Evolutionary conservation across 1,140 invertebrate genomes (phyloP).

Genomic region (Scaptodrosophila lebanonensis): DNA sequence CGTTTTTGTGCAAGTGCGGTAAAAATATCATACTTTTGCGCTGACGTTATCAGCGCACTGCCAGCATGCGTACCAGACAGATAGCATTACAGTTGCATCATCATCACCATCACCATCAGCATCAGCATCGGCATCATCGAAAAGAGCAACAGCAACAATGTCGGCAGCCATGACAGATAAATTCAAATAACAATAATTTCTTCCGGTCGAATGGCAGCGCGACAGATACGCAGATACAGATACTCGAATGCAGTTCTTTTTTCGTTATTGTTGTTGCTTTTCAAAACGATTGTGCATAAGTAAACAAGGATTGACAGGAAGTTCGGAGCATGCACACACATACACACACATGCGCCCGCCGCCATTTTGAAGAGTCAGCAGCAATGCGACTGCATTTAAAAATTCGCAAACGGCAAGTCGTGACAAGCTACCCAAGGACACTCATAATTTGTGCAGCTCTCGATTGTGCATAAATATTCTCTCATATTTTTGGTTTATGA

Average conservation of each 20-base stretch:
- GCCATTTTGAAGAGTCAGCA: background rate
- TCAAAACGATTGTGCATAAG: slow-evolving; percentile 68
- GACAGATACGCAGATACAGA: slow-evolving; percentile 19
- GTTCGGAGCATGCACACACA: slow-evolving; percentile 61
- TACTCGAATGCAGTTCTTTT: slow-evolving; percentile 42
- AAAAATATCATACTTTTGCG: slow-evolving; percentile 37
- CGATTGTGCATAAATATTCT: slow-evolving; percentile 38
- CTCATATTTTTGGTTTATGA: too few species aligned
- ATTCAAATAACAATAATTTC: slow-evolving; percentile 75
- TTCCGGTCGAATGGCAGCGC: slow-evolving; percentile 61
- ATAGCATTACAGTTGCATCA: slow-evolving; percentile 45
- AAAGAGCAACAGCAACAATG: slow-evolving; percentile 12
- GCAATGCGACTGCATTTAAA: slow-evolving; percentile 6
- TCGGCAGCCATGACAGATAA: slow-evolving; percentile 49
- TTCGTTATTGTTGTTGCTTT: slow-evolving; percentile 33
- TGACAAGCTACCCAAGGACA: slow-evolving; percentile 4
- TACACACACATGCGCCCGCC: slow-evolving; percentile 36
- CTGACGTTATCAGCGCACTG: slow-evolving; percentile 62
- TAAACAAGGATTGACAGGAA: slow-evolving; percentile 70
- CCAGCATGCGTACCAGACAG: slow-evolving; percentile 41
- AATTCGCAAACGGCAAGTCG: slow-evolving; percentile 4
- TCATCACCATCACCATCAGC: slow-evolving; percentile 47
- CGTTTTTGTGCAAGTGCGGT: slow-evolving; percentile 9
- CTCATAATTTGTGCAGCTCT: slow-evolving; percentile 34
- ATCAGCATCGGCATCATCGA: slow-evolving; percentile 25